phyloP scores from a whole-genome alignment of 2,888 invertebrate species.

The Acrobeloides nanus region DNA sequence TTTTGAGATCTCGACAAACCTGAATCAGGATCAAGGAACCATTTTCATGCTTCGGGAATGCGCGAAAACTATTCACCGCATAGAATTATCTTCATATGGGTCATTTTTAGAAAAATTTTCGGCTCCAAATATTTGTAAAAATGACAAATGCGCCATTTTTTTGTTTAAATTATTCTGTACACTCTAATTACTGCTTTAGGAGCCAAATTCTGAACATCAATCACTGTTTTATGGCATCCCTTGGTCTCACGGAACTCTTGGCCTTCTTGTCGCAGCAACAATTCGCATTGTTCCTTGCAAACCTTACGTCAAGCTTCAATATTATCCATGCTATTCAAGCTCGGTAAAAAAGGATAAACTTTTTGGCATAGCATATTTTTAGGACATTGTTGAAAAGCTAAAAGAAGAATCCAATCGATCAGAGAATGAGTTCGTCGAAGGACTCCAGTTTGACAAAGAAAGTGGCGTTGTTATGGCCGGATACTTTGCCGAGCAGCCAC shows the following conservation, averaged over 20 bases:
- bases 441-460: conserved; percentile 64
- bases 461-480: conserved; percentile 72
- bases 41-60: too few species aligned
- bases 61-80: too few species aligned
- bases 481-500: conserved; percentile 59
- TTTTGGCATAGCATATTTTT: conserved; percentile 26
- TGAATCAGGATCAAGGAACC: too few species aligned
- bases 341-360: too few species aligned
- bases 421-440: conserved; percentile 70
- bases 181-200: too few species aligned
- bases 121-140: conserved; percentile 10
- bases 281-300: conserved; percentile 70
- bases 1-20: too few species aligned
- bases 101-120: too few species aligned
- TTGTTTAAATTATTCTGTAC: background rate
- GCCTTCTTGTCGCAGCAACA: conserved; percentile 68
- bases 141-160: conserved; percentile 7
- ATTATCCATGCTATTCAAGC: conserved; percentile 66
- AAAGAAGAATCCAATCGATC: conserved; percentile 59
- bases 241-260: conserved; percentile 78
- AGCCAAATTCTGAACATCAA: conserved; percentile 63
- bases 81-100: too few species aligned
- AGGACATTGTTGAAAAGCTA: conserved; percentile 61
- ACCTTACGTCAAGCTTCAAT: conserved; percentile 62
- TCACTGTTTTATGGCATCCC: conserved; percentile 72